phyloP scores from a whole-genome alignment of 2,797 vertebrate genomes.

The Catharus ustulatus region DNA sequence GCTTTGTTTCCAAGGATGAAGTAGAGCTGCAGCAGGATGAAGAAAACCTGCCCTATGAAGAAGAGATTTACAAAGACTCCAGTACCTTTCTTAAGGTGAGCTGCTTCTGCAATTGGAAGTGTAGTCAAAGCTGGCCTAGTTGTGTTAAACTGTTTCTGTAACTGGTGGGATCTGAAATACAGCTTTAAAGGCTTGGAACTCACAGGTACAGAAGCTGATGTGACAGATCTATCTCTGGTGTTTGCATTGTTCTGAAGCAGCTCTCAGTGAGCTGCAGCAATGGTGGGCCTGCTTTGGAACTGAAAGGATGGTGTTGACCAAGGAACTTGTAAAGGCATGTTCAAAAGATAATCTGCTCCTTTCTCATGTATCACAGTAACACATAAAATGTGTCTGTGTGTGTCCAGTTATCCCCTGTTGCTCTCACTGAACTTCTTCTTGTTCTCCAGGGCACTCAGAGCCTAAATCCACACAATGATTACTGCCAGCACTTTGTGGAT shows the following conservation, averaged over 20 bases:
- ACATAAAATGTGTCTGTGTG: fast-evolving
- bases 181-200: neutral
- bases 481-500: constrained; percentile 98
- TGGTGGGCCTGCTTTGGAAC: neutral
- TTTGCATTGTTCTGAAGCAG: neutral
- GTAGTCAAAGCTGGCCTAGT: neutral
- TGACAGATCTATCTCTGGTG: neutral
- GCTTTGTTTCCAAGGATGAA: constrained; percentile 84
- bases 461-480: constrained; percentile 97
- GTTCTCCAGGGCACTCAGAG: constrained; percentile 91
- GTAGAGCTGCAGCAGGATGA: constrained; percentile 89
- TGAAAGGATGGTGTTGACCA: neutral
- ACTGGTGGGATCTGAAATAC: neutral
- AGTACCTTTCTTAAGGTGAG: constrained; percentile 96
- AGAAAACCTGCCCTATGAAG: constrained; percentile 91
- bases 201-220: neutral
- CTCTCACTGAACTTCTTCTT: neutral
- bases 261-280: neutral
- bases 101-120: neutral
- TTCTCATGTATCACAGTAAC: neutral
- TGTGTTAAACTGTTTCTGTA: neutral
- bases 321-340: fast-evolving
- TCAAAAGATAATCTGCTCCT: neutral
- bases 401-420: neutral
- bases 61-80: constrained; percentile 96